Conservation (phyloP, 1,140 invertebrate species). For the Papilio polytes region DNA sequence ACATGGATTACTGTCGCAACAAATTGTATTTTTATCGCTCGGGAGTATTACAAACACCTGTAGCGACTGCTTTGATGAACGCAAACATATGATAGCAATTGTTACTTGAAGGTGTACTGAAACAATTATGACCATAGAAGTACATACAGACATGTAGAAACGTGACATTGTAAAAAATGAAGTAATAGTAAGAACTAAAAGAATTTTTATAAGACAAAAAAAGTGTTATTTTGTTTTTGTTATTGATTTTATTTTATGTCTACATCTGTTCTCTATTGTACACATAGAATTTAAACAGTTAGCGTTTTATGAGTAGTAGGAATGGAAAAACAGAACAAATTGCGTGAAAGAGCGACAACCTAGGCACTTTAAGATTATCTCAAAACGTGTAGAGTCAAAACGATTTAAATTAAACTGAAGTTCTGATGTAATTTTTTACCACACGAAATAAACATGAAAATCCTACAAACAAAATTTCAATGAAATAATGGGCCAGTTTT, state of each 20-base stretch:
- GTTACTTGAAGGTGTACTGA: not conserved
- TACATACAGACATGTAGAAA: not conserved
- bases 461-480: not conserved
- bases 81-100: not conserved
- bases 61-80: slow-evolving; percentile 4
- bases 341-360: too few relatives aligned
- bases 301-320: too few relatives aligned
- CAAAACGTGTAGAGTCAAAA: not conserved
- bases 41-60: slow-evolving; percentile 19
- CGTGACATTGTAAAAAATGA: too few relatives aligned
- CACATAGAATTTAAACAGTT: too few relatives aligned
- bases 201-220: too few relatives aligned
- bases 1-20: slow-evolving; percentile 19
- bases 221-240: too few relatives aligned
- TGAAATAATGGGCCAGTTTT: slow-evolving; percentile 14
- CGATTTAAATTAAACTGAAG: not conserved
- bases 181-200: too few relatives aligned
- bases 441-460: not conserved
- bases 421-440: not conserved
- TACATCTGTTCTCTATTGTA: too few relatives aligned
- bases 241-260: too few relatives aligned
- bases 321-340: too few relatives aligned
- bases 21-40: slow-evolving; percentile 28
- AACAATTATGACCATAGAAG: not conserved
- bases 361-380: not conserved